phyloP scores from a whole-genome alignment of 2,888 invertebrate genomes.

The Acleris emargana region DNA sequence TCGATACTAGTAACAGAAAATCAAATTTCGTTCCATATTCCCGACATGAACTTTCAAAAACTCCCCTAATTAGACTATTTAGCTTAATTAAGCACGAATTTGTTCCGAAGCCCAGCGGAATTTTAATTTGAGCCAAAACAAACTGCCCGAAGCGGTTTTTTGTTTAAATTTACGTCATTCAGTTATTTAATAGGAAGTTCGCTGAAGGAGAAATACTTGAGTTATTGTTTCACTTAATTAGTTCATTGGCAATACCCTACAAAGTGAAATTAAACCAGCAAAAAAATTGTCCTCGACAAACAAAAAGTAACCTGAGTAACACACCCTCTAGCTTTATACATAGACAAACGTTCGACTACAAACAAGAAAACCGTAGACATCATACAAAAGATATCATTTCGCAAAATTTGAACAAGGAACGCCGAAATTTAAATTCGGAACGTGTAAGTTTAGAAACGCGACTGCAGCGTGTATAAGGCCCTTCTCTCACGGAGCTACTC shows the following conservation, averaged over 20 bases:
- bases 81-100: slow-evolving; percentile 59
- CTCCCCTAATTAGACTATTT: slow-evolving; percentile 61
- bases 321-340: no score
- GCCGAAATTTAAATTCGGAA: slow-evolving; percentile 38
- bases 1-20: slow-evolving; percentile 32
- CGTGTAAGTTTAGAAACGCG: slow-evolving; percentile 36
- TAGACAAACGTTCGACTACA: not conserved
- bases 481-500: no score
- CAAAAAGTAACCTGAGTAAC: no score
- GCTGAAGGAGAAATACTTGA: slow-evolving; percentile 26
- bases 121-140: slow-evolving; percentile 53
- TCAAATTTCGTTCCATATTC: slow-evolving; percentile 41
- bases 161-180: slow-evolving; percentile 35
- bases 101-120: slow-evolving; percentile 54
- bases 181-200: slow-evolving; percentile 31
- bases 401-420: slow-evolving; percentile 30
- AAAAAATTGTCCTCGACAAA: not conserved
- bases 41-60: slow-evolving; percentile 49
- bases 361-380: not conserved
- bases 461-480: slow-evolving; percentile 28
- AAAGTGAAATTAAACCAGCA: slow-evolving; percentile 18
- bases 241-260: slow-evolving; percentile 9
- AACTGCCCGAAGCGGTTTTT: slow-evolving; percentile 36
- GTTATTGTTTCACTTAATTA: slow-evolving; percentile 32
- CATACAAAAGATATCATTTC: slow-evolving; percentile 10